Evolutionary conservation across 1,140 invertebrate species (phyloP), one percentile per base, ranked within the genome.

Genomic region (Sinonovacula constricta): DNA sequence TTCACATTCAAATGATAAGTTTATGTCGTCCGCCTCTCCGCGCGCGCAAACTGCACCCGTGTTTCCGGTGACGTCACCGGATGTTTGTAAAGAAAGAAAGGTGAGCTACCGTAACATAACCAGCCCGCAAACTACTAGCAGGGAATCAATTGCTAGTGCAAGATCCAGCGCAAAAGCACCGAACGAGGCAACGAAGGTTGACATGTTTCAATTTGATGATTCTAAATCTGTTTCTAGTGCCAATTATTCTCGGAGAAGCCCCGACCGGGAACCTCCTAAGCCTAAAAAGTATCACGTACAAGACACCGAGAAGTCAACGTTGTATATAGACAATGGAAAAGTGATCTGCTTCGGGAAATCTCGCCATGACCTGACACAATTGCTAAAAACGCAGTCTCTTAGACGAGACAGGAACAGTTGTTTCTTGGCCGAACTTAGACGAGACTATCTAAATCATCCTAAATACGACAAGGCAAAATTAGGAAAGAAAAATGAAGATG

Each of bases 261-360:
- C 49, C 51, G 57, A 78, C 18, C 26, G 22, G 15, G 67, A 78
- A 12, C 26, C 14, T 56, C 15, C 57, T 39, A 62, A 82, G 39
- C 75, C 76, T 31, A 76, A 80, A 30, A 81, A 74, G 54, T 84
- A 81, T 36, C 53, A 79, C 30, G 79, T 84, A 2, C 66, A 77
- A 33, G 83, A 84, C 45, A 80, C 79, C 5, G 57, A 74, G 4
- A 63, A 79, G 30, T 81, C 81, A 12, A 83, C 85, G 24, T 68
- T 85, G 56, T 85, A 83, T 76, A 80, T 86, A 53, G 85, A 86
- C 51, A 82, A 75, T 67, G 85, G 83, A 7, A 83, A 83, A 70
- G 76, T 83, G 10, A 82, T 83, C 22, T 82, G 80, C 26, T 85
- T 82, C 63, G 62, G 81, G 24, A 83, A 81, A 63, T 78, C 82